Conservation (phyloP, 2,888 invertebrate species). For the Cantharis lateralis region DNA sequence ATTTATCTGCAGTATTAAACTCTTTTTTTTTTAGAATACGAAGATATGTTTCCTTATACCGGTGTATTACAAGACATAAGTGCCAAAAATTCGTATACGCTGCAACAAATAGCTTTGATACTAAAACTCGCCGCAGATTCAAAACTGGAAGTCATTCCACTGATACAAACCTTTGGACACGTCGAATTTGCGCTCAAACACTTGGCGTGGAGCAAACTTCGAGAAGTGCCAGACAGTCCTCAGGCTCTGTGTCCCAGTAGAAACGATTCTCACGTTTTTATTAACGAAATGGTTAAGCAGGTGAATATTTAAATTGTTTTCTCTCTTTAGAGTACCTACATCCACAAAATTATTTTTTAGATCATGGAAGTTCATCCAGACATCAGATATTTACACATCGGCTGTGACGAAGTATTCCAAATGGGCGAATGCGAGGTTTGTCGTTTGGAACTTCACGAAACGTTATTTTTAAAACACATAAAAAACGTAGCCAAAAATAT, state of each 20-base stretch:
- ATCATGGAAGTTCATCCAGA: conserved; percentile 49
- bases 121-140: conserved; percentile 62
- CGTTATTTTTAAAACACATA: conserved; percentile 68
- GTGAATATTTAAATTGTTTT: conserved; percentile 48
- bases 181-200: conserved; percentile 74
- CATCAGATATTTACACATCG: conserved; percentile 67
- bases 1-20: neutral
- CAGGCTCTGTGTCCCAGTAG: conserved; percentile 75
- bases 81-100: conserved; percentile 66
- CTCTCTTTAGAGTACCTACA: neutral
- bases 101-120: conserved; percentile 61
- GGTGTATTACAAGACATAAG: conserved; percentile 61
- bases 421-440: conserved; percentile 71
- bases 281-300: conserved; percentile 73
- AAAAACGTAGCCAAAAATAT: conserved; percentile 64
- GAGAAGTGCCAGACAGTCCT: conserved; percentile 70
- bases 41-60: conserved; percentile 80
- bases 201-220: conserved; percentile 63
- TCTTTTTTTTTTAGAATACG: conserved; percentile 65
- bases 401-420: conserved; percentile 76
- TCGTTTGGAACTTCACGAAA: conserved; percentile 58
- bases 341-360: conserved; percentile 33
- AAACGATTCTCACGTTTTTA: conserved; percentile 63
- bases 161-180: conserved; percentile 79
- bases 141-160: conserved; percentile 71